A percentile compares a stretch with the other conserved stretches of the same genome.
phyloP scores from a whole-genome alignment of 2,113 vertebrate species.

The Carlito syrichta region DNA sequence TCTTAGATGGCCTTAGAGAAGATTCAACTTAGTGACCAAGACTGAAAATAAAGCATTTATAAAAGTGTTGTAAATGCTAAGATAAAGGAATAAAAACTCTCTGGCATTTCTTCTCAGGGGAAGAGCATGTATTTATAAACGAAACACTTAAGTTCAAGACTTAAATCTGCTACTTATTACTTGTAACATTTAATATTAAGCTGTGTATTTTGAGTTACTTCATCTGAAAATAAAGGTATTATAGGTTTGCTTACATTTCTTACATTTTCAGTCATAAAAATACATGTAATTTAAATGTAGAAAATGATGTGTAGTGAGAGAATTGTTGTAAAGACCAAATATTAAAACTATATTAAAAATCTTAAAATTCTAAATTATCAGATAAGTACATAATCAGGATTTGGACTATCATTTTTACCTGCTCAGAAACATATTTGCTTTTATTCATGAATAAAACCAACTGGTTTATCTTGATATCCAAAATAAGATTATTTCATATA shows the following conservation, averaged over 20 bases:
- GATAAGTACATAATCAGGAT: not conserved
- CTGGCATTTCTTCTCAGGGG: too few species aligned
- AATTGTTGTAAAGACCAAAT: not conserved
- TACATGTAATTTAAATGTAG: not conserved
- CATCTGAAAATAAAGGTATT: not conserved
- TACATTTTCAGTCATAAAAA: not conserved
- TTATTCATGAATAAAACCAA: not conserved
- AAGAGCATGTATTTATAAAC: not conserved
- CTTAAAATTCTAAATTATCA: not conserved
- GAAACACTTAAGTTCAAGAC: not conserved
- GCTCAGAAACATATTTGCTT: not conserved
- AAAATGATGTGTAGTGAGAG: not conserved
- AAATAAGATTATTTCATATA: not conserved
- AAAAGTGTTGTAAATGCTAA: too few species aligned
- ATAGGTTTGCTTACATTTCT: not conserved
- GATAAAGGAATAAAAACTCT: not conserved
- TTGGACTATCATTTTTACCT: not conserved
- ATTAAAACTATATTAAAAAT: not conserved
- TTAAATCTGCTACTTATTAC: not conserved
- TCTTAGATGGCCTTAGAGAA: not conserved
- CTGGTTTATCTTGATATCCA: not conserved
- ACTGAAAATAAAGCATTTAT: accelerated
- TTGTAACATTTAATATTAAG: not conserved
- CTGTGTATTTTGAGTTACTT: not conserved
- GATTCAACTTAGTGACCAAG: not conserved